Conservation (phyloP, 2,888 invertebrate genomes). For the Cheilosia pagana region DNA sequence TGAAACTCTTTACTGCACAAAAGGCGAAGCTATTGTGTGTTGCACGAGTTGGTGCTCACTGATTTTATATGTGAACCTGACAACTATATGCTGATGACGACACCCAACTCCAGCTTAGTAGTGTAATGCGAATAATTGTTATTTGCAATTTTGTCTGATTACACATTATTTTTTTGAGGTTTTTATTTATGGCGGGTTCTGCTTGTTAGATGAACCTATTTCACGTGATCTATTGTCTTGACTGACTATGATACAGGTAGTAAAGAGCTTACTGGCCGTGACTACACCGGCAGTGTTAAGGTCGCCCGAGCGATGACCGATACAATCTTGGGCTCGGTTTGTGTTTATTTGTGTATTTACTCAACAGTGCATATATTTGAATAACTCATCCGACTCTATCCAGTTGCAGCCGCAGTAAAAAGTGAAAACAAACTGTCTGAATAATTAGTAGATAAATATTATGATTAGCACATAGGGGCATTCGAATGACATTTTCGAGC, state of each 20-base stretch:
- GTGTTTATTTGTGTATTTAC: neutral
- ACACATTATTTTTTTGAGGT: neutral
- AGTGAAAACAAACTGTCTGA: neutral
- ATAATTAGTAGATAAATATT: neutral
- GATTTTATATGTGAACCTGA: constrained; percentile 19
- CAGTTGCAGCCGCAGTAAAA: neutral
- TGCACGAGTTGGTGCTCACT: neutral
- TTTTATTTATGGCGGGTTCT: neutral
- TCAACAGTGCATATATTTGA: neutral
- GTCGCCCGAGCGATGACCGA: neutral
- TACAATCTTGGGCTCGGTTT: neutral
- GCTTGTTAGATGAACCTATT: neutral
- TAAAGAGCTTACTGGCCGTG: neutral
- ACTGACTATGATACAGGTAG: neutral
- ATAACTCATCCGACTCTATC: neutral
- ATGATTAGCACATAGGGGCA: neutral
- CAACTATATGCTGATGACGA: constrained; percentile 12
- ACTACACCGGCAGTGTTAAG: constrained; percentile 8
- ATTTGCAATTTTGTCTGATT: neutral
- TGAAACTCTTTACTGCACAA: constrained; percentile 3
- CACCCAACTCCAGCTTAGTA: neutral
- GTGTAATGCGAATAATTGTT: neutral
- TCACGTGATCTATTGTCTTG: neutral
- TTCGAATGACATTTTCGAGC: too few relatives aligned
- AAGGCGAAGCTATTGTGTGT: constrained; percentile 17